These are phyloP conservation scores for Drosophila dunni DNA, from an alignment of 1,140 invertebrate species.

Conservation along the genomic window DNA sequence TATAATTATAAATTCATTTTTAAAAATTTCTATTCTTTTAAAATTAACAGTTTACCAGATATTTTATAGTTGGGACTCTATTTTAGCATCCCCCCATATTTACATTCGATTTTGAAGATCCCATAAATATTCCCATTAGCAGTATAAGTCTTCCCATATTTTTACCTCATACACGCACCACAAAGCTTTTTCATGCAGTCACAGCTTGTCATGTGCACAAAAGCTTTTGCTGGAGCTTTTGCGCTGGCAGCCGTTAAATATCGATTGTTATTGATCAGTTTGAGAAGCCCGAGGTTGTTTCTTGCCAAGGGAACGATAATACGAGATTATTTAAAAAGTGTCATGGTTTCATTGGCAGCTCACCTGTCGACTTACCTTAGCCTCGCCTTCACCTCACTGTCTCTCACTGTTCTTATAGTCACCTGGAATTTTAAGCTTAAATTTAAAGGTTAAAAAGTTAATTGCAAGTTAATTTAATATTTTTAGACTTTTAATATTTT, in stretches of 20 bases:
- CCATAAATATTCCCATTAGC: background rate
- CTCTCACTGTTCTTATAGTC: background rate
- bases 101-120: too few species aligned
- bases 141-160: background rate
- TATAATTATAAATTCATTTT: too few species aligned
- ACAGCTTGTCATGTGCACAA: constrained; percentile 20
- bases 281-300: constrained; percentile 39
- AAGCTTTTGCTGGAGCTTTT: constrained; percentile 17
- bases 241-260: background rate
- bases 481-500: too few species aligned
- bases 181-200: constrained; percentile 14
- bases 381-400: background rate
- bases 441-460: too few species aligned
- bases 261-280: constrained; percentile 59
- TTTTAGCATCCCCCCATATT: too few species aligned
- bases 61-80: too few species aligned
- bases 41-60: too few species aligned
- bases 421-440: too few species aligned
- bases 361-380: background rate
- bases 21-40: too few species aligned
- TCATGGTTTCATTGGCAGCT: constrained; percentile 16
- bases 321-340: constrained; percentile 24
- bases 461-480: too few species aligned
- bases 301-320: constrained; percentile 49
- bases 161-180: background rate